Evolutionary conservation across 2,888 invertebrate genomes (phyloP), one percentile per base, ranked within the genome.

Genomic region (Blera fallax): DNA sequence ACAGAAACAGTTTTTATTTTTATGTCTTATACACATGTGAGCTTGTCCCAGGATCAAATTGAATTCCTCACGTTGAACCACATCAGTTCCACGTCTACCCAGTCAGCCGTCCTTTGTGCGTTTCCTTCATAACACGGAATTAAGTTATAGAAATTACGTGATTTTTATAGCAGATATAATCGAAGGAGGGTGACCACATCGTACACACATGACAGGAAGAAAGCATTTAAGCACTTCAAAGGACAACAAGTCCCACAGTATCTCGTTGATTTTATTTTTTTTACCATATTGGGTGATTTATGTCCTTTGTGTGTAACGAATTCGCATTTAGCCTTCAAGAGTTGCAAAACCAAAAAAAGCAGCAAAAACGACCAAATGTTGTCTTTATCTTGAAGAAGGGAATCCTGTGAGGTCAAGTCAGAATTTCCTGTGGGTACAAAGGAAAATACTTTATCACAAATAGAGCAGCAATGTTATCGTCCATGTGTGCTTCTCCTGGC

Each of bases 91-190:
- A 62, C 40, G 67, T 37, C 72, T 45, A 62, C 37, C 40, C 60
- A 50, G 7, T 32, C 65, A 45, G 32, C 29, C 29, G 50, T 62
- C 45, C 29, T 54, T 65, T 72, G 58, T 85, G 45, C 16, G 43
- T 67, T 76, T 40, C 67, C 54, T 80, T 77, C 45, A 73, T 45
- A 77, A 67, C 72, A 73, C 24, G 56, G 72, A 85, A 85, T 85
- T 81, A 72, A 85, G 85, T 85, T 85, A 85, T 85, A 85, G 85
- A 85, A 81, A 81, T 85, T 85, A 85, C 85, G 85, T 85, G 85
- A 85, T 85, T 85, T 85, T 85, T 80, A 77, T 85, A 70, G 77
- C 77, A 70, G 72, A 81, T 77, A 81, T 50, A 24, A 72, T 72
- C 72, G 72, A 62, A 18, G 11, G 76, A 52, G 79, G 83, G 83